Evolutionary conservation across 2,888 invertebrate species (phyloP), one percentile per base, ranked within the genome.

Genomic region (Sminthurinus aureus): DNA sequence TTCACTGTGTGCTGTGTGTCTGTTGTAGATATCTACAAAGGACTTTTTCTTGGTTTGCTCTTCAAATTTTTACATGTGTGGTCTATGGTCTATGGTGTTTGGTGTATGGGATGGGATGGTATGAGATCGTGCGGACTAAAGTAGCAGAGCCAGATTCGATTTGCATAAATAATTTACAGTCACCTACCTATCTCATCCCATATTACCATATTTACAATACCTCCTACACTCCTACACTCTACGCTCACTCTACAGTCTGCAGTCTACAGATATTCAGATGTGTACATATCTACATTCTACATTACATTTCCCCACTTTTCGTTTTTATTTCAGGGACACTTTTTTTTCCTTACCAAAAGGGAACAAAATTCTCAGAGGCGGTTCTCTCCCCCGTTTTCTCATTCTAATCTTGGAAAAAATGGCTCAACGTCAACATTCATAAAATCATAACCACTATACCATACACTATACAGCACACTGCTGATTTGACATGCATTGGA

Each of bases 121-220:
- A 69, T 0, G 20, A n/a, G 67, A 67, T 11, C 13, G 67, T 3
- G 67, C 11, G 67, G 20, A 73, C 9, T 20, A 24, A 22, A 73
- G 24, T 38, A 38, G 38, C 38, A n/a, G 58, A 58, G 52, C 50
- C 58, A 76, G 75, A 81, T 81, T 81, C 74, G 74, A 81, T 81
- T 81, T 81, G 81, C 81, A 81, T 81, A 64, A 38, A 75, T 81
- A 52, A 81, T 81, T 52, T 79, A 69, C 51, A 78, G 20, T 80
- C 80, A 80, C 51, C 71, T 22, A 69, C 24, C 22, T 12, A 24
- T n/a, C 69, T 20, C 75, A 75, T 51, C 24, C 9, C 8, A 24
- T 22, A 71, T 71, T 24, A 24, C 71, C 22, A 26, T 71, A 71
- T 58, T 58, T 20, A 24, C 71, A 71, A 67, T 22, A 38, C 38